These are phyloP conservation scores for Malurus leucopterus DNA, from an alignment of 2,797 vertebrate species.

Conservation along the genomic window DNA sequence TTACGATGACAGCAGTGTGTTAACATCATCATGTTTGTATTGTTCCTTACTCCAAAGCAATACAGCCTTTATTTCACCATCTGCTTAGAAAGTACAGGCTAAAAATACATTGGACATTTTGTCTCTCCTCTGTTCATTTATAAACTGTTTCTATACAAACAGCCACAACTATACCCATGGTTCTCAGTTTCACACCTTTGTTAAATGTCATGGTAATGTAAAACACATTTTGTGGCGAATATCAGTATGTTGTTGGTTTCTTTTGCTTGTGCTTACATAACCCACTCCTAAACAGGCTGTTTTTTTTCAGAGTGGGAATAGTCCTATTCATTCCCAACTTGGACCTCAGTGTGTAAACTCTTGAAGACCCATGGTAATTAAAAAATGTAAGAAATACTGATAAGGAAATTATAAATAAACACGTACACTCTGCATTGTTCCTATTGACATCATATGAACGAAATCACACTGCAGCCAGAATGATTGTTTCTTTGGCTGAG, in stretches of 20 bases:
- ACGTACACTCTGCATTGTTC: not conserved
- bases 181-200: not conserved
- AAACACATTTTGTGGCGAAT: not conserved
- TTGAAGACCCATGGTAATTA: not conserved
- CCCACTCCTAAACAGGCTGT: not conserved
- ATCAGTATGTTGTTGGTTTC: not conserved
- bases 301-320: not conserved
- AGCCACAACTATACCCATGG: not conserved
- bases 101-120: not conserved
- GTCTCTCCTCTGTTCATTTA: not conserved
- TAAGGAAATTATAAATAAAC: not conserved
- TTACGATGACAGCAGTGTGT: not conserved
- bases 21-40: not conserved
- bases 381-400: not conserved
- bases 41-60: not conserved
- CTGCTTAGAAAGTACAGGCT: not conserved
- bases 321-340: not conserved
- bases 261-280: not conserved
- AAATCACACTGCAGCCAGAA: not conserved
- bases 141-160: not conserved
- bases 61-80: not conserved
- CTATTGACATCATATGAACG: not conserved
- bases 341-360: not conserved
- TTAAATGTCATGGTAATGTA: not conserved
- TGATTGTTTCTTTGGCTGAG: not conserved